These are phyloP conservation scores for Hedya salicella DNA, from an alignment of 2,888 invertebrate species.

Conservation along the genomic window DNA sequence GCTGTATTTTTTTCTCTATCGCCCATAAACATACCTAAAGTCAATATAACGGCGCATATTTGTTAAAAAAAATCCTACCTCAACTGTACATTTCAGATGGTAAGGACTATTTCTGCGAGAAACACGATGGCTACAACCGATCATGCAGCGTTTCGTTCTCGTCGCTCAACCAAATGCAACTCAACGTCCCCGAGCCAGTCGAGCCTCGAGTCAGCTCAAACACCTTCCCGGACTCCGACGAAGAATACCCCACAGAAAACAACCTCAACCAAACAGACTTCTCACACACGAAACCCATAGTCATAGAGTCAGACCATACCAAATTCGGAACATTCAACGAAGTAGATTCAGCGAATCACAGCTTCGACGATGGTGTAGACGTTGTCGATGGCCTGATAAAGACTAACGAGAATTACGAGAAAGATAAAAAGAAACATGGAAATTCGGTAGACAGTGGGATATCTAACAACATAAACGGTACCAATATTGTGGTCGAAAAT, in stretches of 20 bases:
- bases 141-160: conserved; percentile 76
- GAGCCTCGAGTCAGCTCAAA: conserved; percentile 68
- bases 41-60: too few species aligned
- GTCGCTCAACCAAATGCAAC: conserved; percentile 73
- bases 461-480: conserved; percentile 68
- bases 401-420: conserved; percentile 55
- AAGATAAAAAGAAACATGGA: conserved; percentile 70
- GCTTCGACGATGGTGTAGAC: conserved; percentile 76
- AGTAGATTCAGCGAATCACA: conserved; percentile 75
- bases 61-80: too few species aligned
- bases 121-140: conserved; percentile 78
- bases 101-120: conserved; percentile 80
- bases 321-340: conserved; percentile 69
- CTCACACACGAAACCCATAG: conserved; percentile 77
- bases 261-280: conserved; percentile 79
- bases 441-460: conserved; percentile 80
- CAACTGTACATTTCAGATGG: conserved; percentile 64
- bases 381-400: conserved; percentile 72
- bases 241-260: conserved; percentile 78
- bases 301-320: conserved; percentile 74
- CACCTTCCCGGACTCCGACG: conserved; percentile 74
- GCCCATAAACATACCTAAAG: too few species aligned
- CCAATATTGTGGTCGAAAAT: conserved; percentile 52
- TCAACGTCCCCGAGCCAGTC: conserved; percentile 76
- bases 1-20: too few species aligned